phyloP scores from a whole-genome alignment of 2,113 vertebrate genomes.

The Oryzias curvinotus region DNA sequence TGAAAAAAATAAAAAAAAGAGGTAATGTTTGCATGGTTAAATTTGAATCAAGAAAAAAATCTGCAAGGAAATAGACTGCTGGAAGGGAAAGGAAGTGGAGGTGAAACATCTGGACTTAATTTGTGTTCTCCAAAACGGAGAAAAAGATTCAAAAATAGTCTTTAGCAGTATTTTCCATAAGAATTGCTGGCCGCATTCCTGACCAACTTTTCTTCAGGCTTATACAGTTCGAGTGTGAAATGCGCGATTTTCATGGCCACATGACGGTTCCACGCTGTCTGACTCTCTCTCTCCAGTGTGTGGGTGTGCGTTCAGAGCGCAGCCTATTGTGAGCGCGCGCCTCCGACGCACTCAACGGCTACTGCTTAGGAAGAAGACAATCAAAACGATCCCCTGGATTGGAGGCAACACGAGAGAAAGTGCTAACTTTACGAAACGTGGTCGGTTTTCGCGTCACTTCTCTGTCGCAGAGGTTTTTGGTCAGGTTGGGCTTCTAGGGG shows the following conservation, averaged over 20 bases:
- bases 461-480: not conserved
- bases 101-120: slow-evolving; percentile 80
- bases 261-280: slow-evolving; percentile 33
- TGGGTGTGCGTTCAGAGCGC: slow-evolving; percentile 18
- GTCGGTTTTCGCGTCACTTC: not conserved
- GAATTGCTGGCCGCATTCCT: slow-evolving; percentile 20
- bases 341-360: slow-evolving; percentile 40
- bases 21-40: not conserved
- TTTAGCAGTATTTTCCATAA: slow-evolving; percentile 37
- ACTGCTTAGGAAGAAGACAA: slow-evolving; percentile 59
- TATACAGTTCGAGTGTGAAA: slow-evolving; percentile 7
- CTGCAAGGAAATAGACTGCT: slow-evolving; percentile 28
- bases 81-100: slow-evolving; percentile 68
- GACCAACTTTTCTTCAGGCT: too few relatives aligned
- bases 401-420: slow-evolving; percentile 55
- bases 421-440: slow-evolving; percentile 4
- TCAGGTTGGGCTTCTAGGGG: not conserved
- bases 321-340: slow-evolving; percentile 44
- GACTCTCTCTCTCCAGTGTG: not conserved
- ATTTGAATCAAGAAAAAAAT: slow-evolving; percentile 4
- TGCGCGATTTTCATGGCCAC: slow-evolving; percentile 16
- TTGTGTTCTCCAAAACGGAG: slow-evolving; percentile 48
- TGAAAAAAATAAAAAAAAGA: not conserved
- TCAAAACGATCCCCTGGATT: slow-evolving; percentile 42
- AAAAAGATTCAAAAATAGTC: slow-evolving; percentile 48